phyloP scores from a whole-genome alignment of 30 jellyfish, hydroid and myxozoan species.

The Hydractinia symbiolongicarpus region DNA sequence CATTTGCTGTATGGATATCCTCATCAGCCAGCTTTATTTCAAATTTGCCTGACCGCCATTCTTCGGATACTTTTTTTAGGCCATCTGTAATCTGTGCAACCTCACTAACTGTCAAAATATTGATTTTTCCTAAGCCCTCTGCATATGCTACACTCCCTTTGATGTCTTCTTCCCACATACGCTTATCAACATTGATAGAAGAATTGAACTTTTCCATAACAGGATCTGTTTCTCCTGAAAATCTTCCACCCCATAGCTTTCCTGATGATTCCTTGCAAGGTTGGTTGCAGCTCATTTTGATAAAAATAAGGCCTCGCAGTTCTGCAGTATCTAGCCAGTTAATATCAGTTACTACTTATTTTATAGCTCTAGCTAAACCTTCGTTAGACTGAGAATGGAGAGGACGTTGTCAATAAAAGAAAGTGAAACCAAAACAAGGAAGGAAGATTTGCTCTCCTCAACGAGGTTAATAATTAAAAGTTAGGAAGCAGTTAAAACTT shows the following conservation, averaged over 20 bases:
- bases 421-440: too few species aligned
- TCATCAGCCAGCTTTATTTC: slow-evolving; percentile 69
- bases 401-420: too few species aligned
- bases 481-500: too few species aligned
- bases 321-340: too few species aligned
- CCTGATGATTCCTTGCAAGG: not conserved
- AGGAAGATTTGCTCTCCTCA: too few species aligned
- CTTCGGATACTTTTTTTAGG: slow-evolving; percentile 45
- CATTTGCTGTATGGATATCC: slow-evolving; percentile 95
- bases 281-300: not conserved
- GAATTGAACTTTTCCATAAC: slow-evolving; percentile 80
- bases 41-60: slow-evolving; percentile 65
- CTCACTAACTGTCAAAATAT: slow-evolving; percentile 58
- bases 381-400: too few species aligned
- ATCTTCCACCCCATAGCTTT: slow-evolving; percentile 95
- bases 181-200: slow-evolving; percentile 66
- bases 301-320: too few species aligned
- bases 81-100: slow-evolving; percentile 55
- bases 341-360: too few species aligned
- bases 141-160: slow-evolving; percentile 90
- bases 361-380: too few species aligned
- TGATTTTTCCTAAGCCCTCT: slow-evolving; percentile 54
- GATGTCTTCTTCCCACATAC: slow-evolving; percentile 89
- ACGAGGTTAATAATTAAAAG: too few species aligned
- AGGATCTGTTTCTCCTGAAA: slow-evolving; percentile 61